Conservation (phyloP, 2,888 invertebrate genomes). For the Acleris holmiana region DNA sequence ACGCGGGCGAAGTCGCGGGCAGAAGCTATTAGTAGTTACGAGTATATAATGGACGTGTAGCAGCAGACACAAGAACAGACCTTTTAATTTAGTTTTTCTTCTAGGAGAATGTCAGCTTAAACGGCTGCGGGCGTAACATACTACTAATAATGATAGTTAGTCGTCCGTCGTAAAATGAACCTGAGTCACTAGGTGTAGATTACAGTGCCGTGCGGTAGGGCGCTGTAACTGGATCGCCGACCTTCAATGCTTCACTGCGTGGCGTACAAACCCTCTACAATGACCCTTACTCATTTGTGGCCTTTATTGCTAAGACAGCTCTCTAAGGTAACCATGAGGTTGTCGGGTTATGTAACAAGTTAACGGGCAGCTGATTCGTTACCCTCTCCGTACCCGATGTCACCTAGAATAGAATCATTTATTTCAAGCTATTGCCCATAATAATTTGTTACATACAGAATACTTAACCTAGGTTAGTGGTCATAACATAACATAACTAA, state of each 20-base stretch:
- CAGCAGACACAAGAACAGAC: too few relatives aligned
- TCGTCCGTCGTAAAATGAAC: background rate
- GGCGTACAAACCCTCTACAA: slow-evolving; percentile 58
- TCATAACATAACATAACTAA: too few relatives aligned
- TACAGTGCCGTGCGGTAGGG: slow-evolving; percentile 43
- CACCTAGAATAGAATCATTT: too few relatives aligned
- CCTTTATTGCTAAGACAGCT: slow-evolving; percentile 51
- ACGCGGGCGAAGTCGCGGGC: too few relatives aligned
- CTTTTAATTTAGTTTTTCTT: too few relatives aligned
- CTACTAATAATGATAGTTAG: background rate
- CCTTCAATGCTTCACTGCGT: slow-evolving; percentile 64
- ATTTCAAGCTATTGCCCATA: too few relatives aligned
- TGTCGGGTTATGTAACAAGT: background rate
- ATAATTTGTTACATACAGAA: too few relatives aligned
- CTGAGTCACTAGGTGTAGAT: slow-evolving; percentile 30
- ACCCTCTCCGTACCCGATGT: too few relatives aligned
- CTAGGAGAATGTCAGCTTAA: background rate
- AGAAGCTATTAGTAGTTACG: too few relatives aligned
- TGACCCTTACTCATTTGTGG: slow-evolving; percentile 51
- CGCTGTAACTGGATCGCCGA: slow-evolving; percentile 58
- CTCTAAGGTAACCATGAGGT: slow-evolving; percentile 21
- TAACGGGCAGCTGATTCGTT: background rate
- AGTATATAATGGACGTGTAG: too few relatives aligned
- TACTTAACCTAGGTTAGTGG: too few relatives aligned
- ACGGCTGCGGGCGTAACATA: background rate